A percentile compares a stretch with the other conserved stretches of the same genome.
Conservation (phyloP, 1,140 invertebrate genomes). For the Dinoponera quadriceps region DNA sequence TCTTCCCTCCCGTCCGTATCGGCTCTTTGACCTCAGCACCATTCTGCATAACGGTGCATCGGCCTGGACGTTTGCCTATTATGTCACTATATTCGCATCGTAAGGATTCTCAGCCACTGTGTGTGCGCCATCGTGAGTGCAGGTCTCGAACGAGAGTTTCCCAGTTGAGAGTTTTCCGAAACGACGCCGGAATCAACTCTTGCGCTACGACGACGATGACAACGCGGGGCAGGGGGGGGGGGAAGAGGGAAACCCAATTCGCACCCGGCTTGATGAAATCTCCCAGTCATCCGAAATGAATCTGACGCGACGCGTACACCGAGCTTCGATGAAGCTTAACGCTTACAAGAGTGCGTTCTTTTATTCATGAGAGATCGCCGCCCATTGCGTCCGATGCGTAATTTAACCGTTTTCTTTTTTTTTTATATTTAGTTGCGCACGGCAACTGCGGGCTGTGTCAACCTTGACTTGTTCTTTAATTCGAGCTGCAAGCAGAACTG, state of each 20-base stretch:
- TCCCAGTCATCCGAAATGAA: too few relatives aligned
- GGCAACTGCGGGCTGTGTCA: too few relatives aligned
- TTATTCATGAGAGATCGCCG: too few relatives aligned
- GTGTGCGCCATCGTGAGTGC: conserved; percentile 64
- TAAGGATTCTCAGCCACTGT: conserved; percentile 60
- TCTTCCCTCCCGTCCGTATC: conserved; percentile 58
- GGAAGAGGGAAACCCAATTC: not conserved
- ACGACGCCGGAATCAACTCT: conserved; percentile 13
- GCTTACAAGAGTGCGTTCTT: too few relatives aligned
- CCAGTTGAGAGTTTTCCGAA: conserved; percentile 41
- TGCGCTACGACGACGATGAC: not conserved
- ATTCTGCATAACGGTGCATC: conserved; percentile 79
- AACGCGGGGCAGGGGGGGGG: too few relatives aligned
- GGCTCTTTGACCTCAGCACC: conserved; percentile 77
- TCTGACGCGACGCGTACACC: too few relatives aligned
- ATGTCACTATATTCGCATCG: conserved; percentile 77
- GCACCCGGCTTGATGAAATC: conserved; percentile 1
- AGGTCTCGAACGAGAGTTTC: conserved; percentile 24
- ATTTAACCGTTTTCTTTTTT: too few relatives aligned
- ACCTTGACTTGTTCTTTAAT: too few relatives aligned
- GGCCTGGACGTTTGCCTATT: conserved; percentile 78
- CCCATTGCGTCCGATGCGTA: too few relatives aligned
- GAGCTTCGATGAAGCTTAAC: too few relatives aligned
- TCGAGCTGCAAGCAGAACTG: too few relatives aligned
- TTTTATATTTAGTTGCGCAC: too few relatives aligned